Conservation (phyloP, 2,888 invertebrate species). For the Stramonita haemastoma region DNA sequence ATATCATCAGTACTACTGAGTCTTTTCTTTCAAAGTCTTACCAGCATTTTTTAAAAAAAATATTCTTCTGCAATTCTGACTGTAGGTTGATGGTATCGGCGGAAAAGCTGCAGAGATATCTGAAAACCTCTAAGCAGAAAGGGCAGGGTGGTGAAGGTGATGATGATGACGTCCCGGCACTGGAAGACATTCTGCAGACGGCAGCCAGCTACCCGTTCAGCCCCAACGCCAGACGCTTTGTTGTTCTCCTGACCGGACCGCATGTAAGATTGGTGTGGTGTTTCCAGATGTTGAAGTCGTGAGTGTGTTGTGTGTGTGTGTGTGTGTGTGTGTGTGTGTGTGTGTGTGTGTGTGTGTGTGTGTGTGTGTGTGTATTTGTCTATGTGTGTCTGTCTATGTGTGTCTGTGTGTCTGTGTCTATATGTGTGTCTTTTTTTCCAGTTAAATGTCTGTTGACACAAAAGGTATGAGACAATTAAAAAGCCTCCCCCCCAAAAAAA, state of each 20-base stretch:
- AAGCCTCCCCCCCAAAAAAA: too few species aligned
- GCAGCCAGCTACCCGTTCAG: conserved; percentile 36
- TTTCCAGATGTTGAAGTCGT: neutral
- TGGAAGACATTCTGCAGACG: neutral
- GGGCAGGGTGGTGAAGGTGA: neutral
- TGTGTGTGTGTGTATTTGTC: neutral
- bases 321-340: neutral
- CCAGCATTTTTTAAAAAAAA: neutral
- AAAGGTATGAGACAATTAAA: too few species aligned
- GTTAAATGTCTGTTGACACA: too few species aligned
- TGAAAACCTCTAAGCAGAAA: neutral
- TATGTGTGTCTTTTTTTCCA: too few species aligned
- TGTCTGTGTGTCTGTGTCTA: too few species aligned
- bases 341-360: neutral
- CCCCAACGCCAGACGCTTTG: conserved; percentile 18
- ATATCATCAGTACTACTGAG: neutral
- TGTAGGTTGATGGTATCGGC: conserved; percentile 27
- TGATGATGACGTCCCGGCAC: neutral
- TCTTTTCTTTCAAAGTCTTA: neutral
- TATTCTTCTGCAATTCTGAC: too few species aligned
- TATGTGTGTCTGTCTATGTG: too few species aligned
- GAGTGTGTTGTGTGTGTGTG: neutral
- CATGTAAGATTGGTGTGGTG: neutral
- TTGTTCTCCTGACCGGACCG: conserved; percentile 26
- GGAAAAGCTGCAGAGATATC: neutral